Evolutionary conservation across 2,888 invertebrate genomes (phyloP).

Genomic region (Lomographa bimaculata): DNA sequence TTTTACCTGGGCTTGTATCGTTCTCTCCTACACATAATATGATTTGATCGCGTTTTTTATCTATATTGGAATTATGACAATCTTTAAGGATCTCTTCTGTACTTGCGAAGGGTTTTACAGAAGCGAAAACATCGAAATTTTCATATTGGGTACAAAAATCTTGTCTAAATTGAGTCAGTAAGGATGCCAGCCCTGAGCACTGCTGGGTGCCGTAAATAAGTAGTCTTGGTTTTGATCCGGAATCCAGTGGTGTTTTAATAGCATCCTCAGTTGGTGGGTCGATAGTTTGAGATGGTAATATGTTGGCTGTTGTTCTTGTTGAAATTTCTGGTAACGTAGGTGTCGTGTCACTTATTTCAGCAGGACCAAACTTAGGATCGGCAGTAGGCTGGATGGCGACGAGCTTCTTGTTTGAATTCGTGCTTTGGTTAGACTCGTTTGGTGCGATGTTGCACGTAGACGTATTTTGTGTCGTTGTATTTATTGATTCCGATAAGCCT

Average conservation of each 20-base stretch:
- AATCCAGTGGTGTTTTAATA: neutral
- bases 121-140: neutral
- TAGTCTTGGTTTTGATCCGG: neutral
- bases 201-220: neutral
- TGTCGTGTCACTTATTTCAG: too few relatives aligned
- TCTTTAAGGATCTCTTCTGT: slow-evolving; percentile 1
- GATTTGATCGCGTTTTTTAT: slow-evolving; percentile 3
- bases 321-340: too few relatives aligned
- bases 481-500: neutral
- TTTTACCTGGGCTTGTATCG: slow-evolving; percentile 2
- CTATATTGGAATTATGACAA: neutral
- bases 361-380: too few relatives aligned
- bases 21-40: slow-evolving; percentile 10
- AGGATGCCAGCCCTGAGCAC: neutral
- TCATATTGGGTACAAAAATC: neutral
- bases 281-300: too few relatives aligned
- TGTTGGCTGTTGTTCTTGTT: too few relatives aligned
- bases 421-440: neutral
- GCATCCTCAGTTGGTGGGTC: too few relatives aligned
- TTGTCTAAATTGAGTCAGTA: neutral
- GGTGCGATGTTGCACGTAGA: too few relatives aligned
- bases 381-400: too few relatives aligned
- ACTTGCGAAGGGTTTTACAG: slow-evolving; percentile 1
- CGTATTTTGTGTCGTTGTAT: too few relatives aligned
- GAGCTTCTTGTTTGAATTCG: neutral